A percentile compares a stretch with the other conserved stretches of the same genome.
Conservation (phyloP, 2,113 vertebrate species). For the Turnix velox region DNA sequence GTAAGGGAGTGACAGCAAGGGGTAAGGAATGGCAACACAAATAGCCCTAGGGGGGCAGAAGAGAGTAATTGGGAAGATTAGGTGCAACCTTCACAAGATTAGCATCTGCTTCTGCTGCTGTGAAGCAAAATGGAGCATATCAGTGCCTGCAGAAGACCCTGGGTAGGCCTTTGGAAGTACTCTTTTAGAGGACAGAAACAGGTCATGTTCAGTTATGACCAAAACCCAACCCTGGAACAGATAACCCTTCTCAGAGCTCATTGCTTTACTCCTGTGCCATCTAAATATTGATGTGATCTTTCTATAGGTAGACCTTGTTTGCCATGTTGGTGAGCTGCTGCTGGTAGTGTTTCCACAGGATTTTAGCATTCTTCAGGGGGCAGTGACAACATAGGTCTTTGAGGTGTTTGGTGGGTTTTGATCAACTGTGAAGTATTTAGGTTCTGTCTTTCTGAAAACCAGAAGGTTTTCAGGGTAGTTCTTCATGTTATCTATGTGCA, state of each 20-base stretch:
- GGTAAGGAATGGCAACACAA: background rate
- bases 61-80: background rate
- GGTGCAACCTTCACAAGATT: background rate
- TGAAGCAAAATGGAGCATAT: background rate
- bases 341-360: background rate
- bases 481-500: background rate
- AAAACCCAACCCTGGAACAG: background rate
- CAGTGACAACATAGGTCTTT: background rate
- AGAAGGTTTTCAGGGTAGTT: background rate
- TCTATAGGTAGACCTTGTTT: background rate
- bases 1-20: rapidly evolving
- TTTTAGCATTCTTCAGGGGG: background rate
- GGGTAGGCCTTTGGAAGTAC: background rate
- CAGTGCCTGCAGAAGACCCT: background rate
- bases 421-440: background rate
- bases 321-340: background rate
- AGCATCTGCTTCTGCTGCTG: background rate
- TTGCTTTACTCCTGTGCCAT: background rate
- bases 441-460: background rate
- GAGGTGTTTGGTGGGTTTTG: background rate
- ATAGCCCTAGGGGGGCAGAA: background rate
- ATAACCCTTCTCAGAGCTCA: background rate
- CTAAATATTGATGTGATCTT: background rate
- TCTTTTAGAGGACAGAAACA: background rate
- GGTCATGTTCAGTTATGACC: background rate